A percentile compares a stretch with the other conserved stretches of the same genome.
phyloP scores from a whole-genome alignment of 2,888 invertebrate species.

The Laspeyria flexula region DNA sequence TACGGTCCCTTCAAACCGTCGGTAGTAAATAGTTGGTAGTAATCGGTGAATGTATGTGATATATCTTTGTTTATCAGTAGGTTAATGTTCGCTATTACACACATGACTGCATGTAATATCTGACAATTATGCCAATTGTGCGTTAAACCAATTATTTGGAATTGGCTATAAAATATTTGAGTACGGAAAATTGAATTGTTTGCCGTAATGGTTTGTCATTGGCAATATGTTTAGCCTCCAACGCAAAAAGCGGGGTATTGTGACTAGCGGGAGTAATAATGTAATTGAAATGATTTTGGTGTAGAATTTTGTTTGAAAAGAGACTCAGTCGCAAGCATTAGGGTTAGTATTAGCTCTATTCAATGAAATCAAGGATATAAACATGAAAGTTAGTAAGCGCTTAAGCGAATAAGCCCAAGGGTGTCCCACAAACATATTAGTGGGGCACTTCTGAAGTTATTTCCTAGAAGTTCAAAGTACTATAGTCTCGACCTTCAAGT shows the following conservation, averaged over 20 bases:
- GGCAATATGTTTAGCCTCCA: too few relatives aligned
- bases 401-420: too few relatives aligned
- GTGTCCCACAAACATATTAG: constrained; percentile 25
- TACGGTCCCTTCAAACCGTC: constrained; percentile 52
- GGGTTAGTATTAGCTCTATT: too few relatives aligned
- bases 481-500: constrained; percentile 24
- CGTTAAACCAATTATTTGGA: constrained; percentile 18
- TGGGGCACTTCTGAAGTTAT: constrained; percentile 25
- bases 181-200: neutral
- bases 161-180: neutral
- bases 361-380: too few relatives aligned
- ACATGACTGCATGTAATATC: constrained; percentile 7
- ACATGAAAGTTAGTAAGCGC: too few relatives aligned
- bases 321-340: too few relatives aligned
- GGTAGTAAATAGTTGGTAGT: constrained; percentile 48
- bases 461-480: constrained; percentile 28
- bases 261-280: too few relatives aligned
- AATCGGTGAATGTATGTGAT: constrained; percentile 28
- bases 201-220: neutral
- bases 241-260: too few relatives aligned
- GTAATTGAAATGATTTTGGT: too few relatives aligned
- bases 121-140: constrained; percentile 12
- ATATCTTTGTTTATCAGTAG: constrained; percentile 31
- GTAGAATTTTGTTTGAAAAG: too few relatives aligned
- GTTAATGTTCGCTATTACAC: constrained; percentile 29